Evolutionary conservation across 2,888 invertebrate genomes (phyloP).

Genomic region (Dexiosoma caninum): DNA sequence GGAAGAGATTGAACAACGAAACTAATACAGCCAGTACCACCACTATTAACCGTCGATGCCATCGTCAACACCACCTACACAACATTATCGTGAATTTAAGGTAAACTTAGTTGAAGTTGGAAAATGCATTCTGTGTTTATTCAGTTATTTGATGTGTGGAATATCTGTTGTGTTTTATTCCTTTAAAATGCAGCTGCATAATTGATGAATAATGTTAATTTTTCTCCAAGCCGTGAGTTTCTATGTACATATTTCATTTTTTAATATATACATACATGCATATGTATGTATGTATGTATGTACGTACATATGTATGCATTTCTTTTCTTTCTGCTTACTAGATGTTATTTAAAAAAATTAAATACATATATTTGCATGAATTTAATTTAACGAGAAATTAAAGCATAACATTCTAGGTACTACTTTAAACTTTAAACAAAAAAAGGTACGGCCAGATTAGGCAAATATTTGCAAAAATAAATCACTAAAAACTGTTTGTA

Average conservation of each 20-base stretch:
- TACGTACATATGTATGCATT: too few relatives aligned
- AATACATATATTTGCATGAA: constrained; percentile 30
- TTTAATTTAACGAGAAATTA: constrained; percentile 1
- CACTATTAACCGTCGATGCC: constrained; percentile 4
- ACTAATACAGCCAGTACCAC: not conserved
- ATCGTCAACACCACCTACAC: constrained; percentile 42
- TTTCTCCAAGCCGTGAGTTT: not conserved
- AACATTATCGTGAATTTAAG: constrained; percentile 31
- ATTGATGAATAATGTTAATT: constrained; percentile 61
- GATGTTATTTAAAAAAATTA: constrained; percentile 20
- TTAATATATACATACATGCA: too few relatives aligned
- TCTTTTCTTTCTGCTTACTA: constrained; percentile 19
- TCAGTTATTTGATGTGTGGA: constrained; percentile 9
- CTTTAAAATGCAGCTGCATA: constrained; percentile 57
- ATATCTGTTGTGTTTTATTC: constrained; percentile 18
- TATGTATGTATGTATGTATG: too few relatives aligned
- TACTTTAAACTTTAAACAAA: not conserved
- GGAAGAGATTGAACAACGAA: constrained; percentile 12
- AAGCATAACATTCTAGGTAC: not conserved
- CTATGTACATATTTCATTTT: not conserved
- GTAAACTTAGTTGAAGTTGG: constrained; percentile 8
- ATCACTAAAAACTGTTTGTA: too few relatives aligned
- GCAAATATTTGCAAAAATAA: too few relatives aligned
- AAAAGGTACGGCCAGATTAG: too few relatives aligned
- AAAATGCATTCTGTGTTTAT: constrained; percentile 22